Evolutionary conservation across 2,888 invertebrate genomes (phyloP).

Genomic region (Drosophila kuntzei): DNA sequence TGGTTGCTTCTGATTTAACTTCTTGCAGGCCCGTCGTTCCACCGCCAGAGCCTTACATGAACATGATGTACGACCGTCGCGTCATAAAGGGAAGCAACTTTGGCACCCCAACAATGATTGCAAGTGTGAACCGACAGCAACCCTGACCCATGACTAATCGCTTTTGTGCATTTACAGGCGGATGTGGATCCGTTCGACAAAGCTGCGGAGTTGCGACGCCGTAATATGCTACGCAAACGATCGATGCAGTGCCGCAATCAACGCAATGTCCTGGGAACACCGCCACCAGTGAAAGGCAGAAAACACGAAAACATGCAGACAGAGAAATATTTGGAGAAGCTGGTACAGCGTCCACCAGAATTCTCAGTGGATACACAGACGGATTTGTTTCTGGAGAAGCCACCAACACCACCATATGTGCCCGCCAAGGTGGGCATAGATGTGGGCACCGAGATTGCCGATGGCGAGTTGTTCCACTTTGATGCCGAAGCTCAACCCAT

Average conservation of each 20-base stretch:
- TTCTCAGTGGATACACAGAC: slow-evolving; percentile 93
- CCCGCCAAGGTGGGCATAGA: slow-evolving; percentile 93
- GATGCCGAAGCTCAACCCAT: slow-evolving; percentile 96
- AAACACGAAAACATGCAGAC: slow-evolving; percentile 96
- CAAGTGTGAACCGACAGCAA: slow-evolving; percentile 59
- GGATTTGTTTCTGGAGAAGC: slow-evolving; percentile 93
- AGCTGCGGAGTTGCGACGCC: slow-evolving; percentile 87
- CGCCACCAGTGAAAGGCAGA: slow-evolving; percentile 90
- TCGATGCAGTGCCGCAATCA: slow-evolving; percentile 86
- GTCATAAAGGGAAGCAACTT: slow-evolving; percentile 94
- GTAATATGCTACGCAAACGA: slow-evolving; percentile 91
- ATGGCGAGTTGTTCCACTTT: slow-evolving; percentile 97
- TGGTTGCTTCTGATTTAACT: slow-evolving; percentile 37
- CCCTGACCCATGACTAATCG: slow-evolving; percentile 62
- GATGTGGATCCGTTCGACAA: slow-evolving; percentile 85
- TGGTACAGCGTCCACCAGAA: slow-evolving; percentile 91
- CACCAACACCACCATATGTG: slow-evolving; percentile 91
- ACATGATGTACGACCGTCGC: slow-evolving; percentile 95
- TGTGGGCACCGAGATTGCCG: slow-evolving; percentile 93
- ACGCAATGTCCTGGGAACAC: slow-evolving; percentile 86
- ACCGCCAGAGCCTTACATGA: slow-evolving; percentile 88
- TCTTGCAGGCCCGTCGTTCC: slow-evolving; percentile 79
- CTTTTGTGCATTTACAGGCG: slow-evolving; percentile 73
- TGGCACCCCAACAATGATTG: slow-evolving; percentile 80
- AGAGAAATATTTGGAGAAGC: slow-evolving; percentile 94